These are phyloP conservation scores for Bombus difficillimus DNA, from an alignment of 1,140 invertebrate species.

Conservation along the genomic window DNA sequence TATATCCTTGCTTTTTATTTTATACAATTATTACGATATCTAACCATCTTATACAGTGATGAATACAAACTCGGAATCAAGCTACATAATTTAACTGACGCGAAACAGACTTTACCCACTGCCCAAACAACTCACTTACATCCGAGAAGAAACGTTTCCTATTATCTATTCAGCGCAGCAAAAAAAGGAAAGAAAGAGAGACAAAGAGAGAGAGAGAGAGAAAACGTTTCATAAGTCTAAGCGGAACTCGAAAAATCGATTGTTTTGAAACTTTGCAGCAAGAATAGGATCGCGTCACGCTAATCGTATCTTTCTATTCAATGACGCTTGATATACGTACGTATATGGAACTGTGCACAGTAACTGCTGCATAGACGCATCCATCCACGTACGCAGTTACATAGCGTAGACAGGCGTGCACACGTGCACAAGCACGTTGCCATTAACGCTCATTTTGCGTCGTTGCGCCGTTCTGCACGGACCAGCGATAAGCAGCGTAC, in stretches of 20 bases:
- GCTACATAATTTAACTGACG: background rate
- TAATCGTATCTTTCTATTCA: constrained; percentile 24
- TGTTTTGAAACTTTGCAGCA: constrained; percentile 37
- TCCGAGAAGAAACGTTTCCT: background rate
- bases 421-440: constrained; percentile 21
- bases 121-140: background rate
- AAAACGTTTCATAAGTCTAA: constrained; percentile 14
- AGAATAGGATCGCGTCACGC: constrained; percentile 23
- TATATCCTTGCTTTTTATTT: too few relatives aligned
- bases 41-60: too few relatives aligned
- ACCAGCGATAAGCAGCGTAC: constrained; percentile 19
- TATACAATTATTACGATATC: too few relatives aligned
- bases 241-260: constrained; percentile 27
- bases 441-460: constrained; percentile 54
- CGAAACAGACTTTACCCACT: background rate
- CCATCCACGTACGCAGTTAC: background rate
- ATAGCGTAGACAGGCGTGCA: background rate
- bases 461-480: constrained; percentile 24
- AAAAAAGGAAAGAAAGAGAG: background rate
- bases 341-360: background rate
- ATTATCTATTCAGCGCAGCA: constrained; percentile 22
- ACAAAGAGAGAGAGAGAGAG: background rate
- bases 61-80: background rate
- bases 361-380: background rate
- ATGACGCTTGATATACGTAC: constrained; percentile 8